Evolutionary conservation across 1,140 invertebrate genomes (phyloP), one percentile per base, ranked within the genome.

Genomic region (Matsumurasca onukii): DNA sequence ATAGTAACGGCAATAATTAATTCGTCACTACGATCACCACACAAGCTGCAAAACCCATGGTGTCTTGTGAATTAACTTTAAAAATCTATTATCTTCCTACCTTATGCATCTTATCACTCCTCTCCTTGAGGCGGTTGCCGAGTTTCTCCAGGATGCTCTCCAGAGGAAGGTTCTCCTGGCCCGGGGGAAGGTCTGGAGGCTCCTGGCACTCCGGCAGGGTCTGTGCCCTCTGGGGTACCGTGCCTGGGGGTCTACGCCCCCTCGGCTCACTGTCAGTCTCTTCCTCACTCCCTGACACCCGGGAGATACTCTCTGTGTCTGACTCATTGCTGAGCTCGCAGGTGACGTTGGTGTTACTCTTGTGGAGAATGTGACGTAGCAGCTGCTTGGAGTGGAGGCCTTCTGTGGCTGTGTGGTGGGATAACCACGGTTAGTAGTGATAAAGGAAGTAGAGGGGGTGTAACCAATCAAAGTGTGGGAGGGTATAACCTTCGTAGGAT

Each of bases 71-170:
- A n/a, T n/a, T n/a, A n/a, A n/a, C n/a, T n/a, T n/a, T n/a, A n/a
- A n/a, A n/a, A n/a, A n/a, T n/a, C n/a, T n/a, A n/a, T n/a, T n/a
- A n/a, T n/a, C 34, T 12, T 5, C 61, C 2, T 27, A 87, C 86
- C 85, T 83, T 84, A 39, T 86, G 83, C 61, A 86, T 80, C 71
- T 80, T 81, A 62, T 86, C 85, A 39, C 85, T 80, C 67, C 82
- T 81, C 64, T 82, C 83, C 72, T 81, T 85, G 24, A 86, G 77
- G 67, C 80, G 79, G 1, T 80, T 84, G 49, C 81, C 82, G 30
- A 86, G 75, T 74, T 79, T 85, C 67, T 86, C 86, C 29, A 86
- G 78, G n/a, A 86, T 48, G 17, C 68, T 66, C 49, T 72, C 70
- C 34, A 57, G 55, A 1, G 66, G 52, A 3, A 24, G n/a, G 68